These are phyloP conservation scores for Odocoileus hemionus DNA, from an alignment of 2,113 vertebrate species.

Conservation along the genomic window DNA sequence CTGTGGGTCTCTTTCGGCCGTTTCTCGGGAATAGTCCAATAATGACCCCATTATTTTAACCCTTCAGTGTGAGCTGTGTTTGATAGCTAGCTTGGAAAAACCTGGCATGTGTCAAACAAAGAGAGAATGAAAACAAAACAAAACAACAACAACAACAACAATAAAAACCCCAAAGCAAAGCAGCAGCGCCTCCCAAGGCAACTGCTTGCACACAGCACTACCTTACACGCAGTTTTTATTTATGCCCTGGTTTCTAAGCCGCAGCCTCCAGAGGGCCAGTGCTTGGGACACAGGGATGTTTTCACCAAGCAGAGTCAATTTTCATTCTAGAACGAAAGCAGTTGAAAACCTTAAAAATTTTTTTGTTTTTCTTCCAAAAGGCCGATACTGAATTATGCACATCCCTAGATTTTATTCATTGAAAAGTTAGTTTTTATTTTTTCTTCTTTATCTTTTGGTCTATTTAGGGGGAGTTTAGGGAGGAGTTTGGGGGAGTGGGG, in stretches of 20 bases:
- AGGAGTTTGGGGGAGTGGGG: neutral
- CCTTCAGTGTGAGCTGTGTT: conserved; percentile 3
- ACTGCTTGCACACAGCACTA: neutral
- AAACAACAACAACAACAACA: neutral
- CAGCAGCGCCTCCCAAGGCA: neutral
- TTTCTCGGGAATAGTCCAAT: conserved; percentile 43
- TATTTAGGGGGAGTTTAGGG: neutral
- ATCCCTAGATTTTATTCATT: neutral
- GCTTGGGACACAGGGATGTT: conserved; percentile 22
- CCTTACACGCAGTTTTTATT: conserved; percentile 51
- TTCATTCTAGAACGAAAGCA: neutral
- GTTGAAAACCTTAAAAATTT: neutral
- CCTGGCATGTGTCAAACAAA: conserved; percentile 38
- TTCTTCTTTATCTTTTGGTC: neutral
- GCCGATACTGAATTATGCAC: neutral
- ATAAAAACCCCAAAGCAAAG: neutral
- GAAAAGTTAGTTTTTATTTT: neutral
- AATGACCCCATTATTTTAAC: conserved; percentile 68
- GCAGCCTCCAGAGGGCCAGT: conserved; percentile 26
- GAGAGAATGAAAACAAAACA: neutral
- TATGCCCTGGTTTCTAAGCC: conserved; percentile 57
- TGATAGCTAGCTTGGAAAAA: neutral
- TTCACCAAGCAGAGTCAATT: conserved; percentile 4
- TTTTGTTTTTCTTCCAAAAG: neutral
- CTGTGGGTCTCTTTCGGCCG: neutral